Percentiles rank a stretch among this genome's conserved stretches.
Evolutionary conservation across 2,113 vertebrate genomes (phyloP).

Genomic region (Acanthisitta chloris): DNA sequence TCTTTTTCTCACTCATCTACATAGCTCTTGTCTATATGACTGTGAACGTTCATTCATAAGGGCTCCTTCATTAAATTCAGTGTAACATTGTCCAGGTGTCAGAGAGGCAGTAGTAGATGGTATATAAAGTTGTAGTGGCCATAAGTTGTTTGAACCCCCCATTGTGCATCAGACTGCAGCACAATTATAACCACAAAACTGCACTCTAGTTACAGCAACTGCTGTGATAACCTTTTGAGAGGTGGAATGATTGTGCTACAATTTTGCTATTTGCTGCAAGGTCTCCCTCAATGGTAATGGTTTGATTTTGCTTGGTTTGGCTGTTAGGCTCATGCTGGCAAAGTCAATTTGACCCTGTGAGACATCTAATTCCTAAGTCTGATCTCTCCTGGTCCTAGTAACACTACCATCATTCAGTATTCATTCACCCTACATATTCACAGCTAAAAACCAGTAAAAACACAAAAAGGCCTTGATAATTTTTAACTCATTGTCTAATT

Average conservation of each 20-base stretch:
- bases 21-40: background rate
- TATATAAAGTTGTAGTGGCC: background rate
- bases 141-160: background rate
- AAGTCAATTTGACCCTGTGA: constrained; percentile 26
- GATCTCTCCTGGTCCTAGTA: constrained; percentile 3
- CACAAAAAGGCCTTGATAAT: background rate
- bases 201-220: constrained; percentile 20
- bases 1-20: background rate
- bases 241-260: constrained; percentile 8
- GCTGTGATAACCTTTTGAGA: constrained; percentile 52
- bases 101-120: background rate
- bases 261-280: background rate
- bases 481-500: background rate
- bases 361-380: background rate
- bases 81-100: background rate
- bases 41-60: background rate
- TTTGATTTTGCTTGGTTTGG: constrained; percentile 40
- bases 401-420: constrained; percentile 29
- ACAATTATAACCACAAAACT: constrained; percentile 46
- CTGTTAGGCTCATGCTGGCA: constrained; percentile 16
- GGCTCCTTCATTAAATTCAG: background rate
- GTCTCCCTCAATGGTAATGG: background rate
- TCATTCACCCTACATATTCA: background rate
- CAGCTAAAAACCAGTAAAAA: background rate
- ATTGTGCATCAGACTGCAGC: background rate